Base-by-base conservation (phyloP, 2,113 vertebrate genomes). In the Sinocyclocheilus anophthalmus region DNA sequence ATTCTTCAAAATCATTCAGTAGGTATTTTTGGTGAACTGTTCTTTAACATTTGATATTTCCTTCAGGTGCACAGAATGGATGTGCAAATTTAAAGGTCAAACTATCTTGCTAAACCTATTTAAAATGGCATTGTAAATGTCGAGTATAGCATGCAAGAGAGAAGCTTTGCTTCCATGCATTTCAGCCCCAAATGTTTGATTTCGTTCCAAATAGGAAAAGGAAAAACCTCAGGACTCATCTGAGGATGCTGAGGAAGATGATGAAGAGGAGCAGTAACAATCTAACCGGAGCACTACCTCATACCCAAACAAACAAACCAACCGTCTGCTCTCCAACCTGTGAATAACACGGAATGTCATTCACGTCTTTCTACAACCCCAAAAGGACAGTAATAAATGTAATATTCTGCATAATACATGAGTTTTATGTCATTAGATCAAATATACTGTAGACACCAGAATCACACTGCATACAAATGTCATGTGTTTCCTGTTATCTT, bases 141-240 rank as follows among this genome's bases (percentile, higher is more conserved):
- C 61, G 30, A 45, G 67, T 30, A 26, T 67, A 18, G 67, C 37
- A 69, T 81, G 8, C n/a, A 20, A 14, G 16, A 14, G 57, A 42
- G 39, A 50, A 69, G 63, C 26, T 37, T 59, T 70, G 22, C 45
- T 67, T 65, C 18, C 24, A 2, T 75, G n/a, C 33, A 84, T 50
- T 80, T 83, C 48, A 14, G 37, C 18, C 77, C 22, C 18, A 42
- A 24, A 63, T 70, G 1, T 80, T 10, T 22, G 13, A 57, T 10
- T 9, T 7, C 7, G 7, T 20, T 37, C 9, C 18, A 0, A 16
- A 77, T 53, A 86, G 88, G 88, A 89, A 63, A 89, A 89, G 69
- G 88, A 86, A 37, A 83, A 87, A 18, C 79, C 88, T 82, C 88
- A 88, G 76, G 88, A 89, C 57, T 89, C 86, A 37, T 88, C 88